Base-by-base conservation (phyloP, 2,888 invertebrate species). In the Amphimallon solstitiale region DNA sequence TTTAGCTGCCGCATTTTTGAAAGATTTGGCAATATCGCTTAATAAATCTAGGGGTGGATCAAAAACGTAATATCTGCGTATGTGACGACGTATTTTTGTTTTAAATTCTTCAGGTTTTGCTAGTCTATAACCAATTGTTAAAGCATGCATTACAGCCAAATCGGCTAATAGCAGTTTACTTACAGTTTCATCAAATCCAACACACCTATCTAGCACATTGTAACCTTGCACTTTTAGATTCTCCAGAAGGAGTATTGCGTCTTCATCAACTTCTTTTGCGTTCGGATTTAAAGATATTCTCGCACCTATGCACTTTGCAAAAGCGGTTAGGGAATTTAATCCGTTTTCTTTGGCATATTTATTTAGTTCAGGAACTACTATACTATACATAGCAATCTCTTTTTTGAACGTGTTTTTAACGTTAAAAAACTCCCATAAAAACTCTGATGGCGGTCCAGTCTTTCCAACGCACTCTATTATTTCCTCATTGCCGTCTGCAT, bases 171-270 rank as follows among this genome's bases (percentile, higher is more conserved):
- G 79, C 0, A 84, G 65, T 60, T 76, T 77, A 0, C 83, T 79
- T 48, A 85, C 84, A 0, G 79, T 77, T 40, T 84, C 73, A 73
- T 87, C 84, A 59, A 85, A 83, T 64, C 86, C 83, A 63, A 74
- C 71, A 37, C 76, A 73, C 9, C 87, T 82, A 65, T 85, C 79
- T 0, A 80, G 83, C 0, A 81, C 80, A 37, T 77, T 81, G 69
- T 82, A 87, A 0, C 84, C 85, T 0, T 74, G 71, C 0, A 69
- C 68, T 65, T 84, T 85, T 1, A 87, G 70, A 73, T 87, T 86
- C 68, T 86, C 86, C 73, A 86, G 76, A 1, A 87, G 70, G 12
- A 87, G 77, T 0, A 85, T 81, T 0, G 86, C 86, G 66, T 86
- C 79, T 0, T 85, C 80, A 68, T 86, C 85, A 0, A 86, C 82